Evolutionary conservation across 2,113 vertebrate genomes (phyloP).

Genomic region (Melanerpes formicivorus): DNA sequence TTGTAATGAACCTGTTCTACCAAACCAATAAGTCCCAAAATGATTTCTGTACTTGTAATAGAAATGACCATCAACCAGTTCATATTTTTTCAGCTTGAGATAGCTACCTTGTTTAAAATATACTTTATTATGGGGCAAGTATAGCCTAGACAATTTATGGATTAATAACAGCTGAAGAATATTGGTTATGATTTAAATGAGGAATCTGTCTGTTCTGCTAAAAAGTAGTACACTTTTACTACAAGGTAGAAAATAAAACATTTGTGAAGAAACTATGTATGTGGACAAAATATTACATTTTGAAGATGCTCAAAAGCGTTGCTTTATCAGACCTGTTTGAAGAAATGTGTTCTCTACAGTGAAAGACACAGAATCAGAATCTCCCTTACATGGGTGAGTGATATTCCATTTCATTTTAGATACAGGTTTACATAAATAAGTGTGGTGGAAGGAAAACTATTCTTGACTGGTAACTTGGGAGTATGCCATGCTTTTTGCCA

Average conservation of each 20-base stretch:
- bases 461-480: neutral
- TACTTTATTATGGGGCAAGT: neutral
- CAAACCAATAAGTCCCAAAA: neutral
- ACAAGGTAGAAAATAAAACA: neutral
- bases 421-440: neutral
- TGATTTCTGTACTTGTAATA: neutral
- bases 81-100: neutral
- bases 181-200: neutral
- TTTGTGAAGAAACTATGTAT: neutral
- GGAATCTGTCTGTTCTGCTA: neutral
- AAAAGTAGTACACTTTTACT: neutral
- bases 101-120: neutral
- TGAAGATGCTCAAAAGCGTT: neutral
- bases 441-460: neutral
- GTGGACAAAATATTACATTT: neutral
- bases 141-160: neutral
- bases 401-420: neutral
- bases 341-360: neutral
- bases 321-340: neutral
- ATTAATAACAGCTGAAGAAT: conserved; percentile 9
- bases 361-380: neutral
- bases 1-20: neutral
- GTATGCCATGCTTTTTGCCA: neutral
- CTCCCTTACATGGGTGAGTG: neutral
- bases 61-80: neutral